These are phyloP conservation scores for Tachycineta bicolor DNA, from an alignment of 2,113 vertebrate genomes.

Conservation along the genomic window DNA sequence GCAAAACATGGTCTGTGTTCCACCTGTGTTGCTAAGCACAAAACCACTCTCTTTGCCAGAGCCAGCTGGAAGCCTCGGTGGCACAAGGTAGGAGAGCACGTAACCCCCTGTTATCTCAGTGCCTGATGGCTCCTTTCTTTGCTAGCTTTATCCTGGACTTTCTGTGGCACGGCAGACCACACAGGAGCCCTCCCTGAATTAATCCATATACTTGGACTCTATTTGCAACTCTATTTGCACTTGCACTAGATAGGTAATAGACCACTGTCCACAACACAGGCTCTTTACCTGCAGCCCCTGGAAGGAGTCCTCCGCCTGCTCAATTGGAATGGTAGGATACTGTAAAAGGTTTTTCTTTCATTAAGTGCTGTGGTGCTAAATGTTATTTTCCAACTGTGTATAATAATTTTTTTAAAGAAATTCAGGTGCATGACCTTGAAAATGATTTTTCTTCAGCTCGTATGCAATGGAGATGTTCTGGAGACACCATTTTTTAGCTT, in stretches of 20 bases:
- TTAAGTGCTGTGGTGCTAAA: not conserved
- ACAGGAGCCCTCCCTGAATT: not conserved
- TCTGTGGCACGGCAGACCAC: not conserved
- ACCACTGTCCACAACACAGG: not conserved
- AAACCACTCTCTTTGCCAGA: not conserved
- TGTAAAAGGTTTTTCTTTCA: not conserved
- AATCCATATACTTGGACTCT: not conserved
- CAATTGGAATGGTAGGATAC: not conserved
- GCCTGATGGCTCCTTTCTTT: not conserved
- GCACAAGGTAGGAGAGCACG: not conserved
- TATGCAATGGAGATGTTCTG: not conserved
- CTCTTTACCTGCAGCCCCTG: not conserved
- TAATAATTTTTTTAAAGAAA: not conserved
- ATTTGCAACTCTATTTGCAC: not conserved
- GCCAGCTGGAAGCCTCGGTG: not conserved
- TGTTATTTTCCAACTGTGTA: not conserved
- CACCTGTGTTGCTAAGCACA: not conserved
- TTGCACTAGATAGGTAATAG: not conserved
- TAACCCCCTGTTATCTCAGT: not conserved
- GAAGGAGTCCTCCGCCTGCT: not conserved
- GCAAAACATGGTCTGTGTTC: not conserved
- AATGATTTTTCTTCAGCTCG: not conserved
- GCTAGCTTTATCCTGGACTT: not conserved
- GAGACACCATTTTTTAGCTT: not conserved
- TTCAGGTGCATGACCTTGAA: not conserved